Evolutionary conservation across 2,797 vertebrate species (phyloP).

Genomic region (Amniataba percoides): DNA sequence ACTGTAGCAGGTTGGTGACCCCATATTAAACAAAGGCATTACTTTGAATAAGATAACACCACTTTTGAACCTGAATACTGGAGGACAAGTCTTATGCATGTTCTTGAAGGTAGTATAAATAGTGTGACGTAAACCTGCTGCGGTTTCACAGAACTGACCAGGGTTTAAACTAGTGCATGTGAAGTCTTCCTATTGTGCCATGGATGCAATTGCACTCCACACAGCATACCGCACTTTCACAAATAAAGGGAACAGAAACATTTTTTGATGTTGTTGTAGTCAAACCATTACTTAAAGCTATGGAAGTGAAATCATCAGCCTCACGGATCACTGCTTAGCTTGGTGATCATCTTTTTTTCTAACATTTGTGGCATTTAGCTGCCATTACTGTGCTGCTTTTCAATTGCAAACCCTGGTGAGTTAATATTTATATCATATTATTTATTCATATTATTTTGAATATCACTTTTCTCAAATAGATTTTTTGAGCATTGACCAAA

Average conservation of each 20-base stretch:
- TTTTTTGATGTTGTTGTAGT: constrained; percentile 27
- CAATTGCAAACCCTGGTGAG: not conserved
- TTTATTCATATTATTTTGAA: not conserved
- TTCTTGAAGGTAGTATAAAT: not conserved
- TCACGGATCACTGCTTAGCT: constrained; percentile 45
- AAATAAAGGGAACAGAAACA: not conserved
- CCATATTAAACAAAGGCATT: not conserved
- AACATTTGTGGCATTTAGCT: constrained; percentile 45
- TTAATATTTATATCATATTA: not conserved
- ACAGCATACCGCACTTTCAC: not conserved
- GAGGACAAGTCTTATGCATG: no score
- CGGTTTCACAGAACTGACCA: not conserved
- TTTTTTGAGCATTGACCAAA: not conserved
- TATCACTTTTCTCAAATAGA: not conserved
- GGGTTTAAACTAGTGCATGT: not conserved
- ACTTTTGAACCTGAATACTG: no score
- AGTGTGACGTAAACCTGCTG: constrained; percentile 1
- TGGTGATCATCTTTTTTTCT: constrained; percentile 46
- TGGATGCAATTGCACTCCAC: not conserved
- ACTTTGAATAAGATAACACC: no score
- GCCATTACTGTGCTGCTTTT: constrained; percentile 29
- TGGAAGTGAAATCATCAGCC: constrained; percentile 29
- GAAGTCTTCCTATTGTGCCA: not conserved
- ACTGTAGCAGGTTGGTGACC: not conserved
- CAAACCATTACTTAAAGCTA: constrained; percentile 29